Evolutionary conservation across 2,888 invertebrate genomes (phyloP).

Genomic region (Phytoseiulus persimilis): DNA sequence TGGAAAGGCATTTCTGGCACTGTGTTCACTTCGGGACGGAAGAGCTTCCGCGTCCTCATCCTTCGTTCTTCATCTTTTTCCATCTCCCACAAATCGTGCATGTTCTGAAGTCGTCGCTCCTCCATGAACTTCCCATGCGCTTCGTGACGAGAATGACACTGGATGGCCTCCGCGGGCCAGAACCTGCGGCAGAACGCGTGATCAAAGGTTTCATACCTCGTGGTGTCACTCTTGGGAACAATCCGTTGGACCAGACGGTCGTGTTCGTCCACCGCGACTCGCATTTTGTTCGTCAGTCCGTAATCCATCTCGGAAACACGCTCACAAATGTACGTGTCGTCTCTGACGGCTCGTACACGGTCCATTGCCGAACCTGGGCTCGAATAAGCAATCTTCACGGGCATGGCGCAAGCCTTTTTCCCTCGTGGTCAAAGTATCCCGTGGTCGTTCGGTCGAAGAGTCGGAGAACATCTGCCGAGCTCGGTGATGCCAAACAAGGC

Average conservation of each 20-base stretch:
- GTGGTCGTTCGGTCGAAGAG: no score
- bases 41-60: constrained; percentile 6
- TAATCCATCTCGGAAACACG: constrained; percentile 24
- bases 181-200: constrained; percentile 28
- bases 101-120: constrained; percentile 20
- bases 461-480: no score
- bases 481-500: no score
- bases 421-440: no score
- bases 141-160: constrained; percentile 16
- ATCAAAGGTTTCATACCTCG: constrained; percentile 8
- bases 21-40: neutral
- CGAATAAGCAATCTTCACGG: constrained; percentile 22
- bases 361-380: constrained; percentile 33
- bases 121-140: constrained; percentile 22
- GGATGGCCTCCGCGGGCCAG: constrained; percentile 28
- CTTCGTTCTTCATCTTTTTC: constrained; percentile 23
- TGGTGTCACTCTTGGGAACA: constrained; percentile 24
- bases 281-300: constrained; percentile 11
- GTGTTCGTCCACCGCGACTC: neutral
- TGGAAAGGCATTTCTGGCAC: constrained; percentile 12
- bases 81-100: constrained; percentile 33
- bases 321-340: constrained; percentile 25
- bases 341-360: constrained; percentile 22
- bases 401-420: neutral
- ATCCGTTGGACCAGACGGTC: neutral